These are phyloP conservation scores for Argopecten irradians DNA, from an alignment of 1,140 invertebrate genomes.

Conservation along the genomic window DNA sequence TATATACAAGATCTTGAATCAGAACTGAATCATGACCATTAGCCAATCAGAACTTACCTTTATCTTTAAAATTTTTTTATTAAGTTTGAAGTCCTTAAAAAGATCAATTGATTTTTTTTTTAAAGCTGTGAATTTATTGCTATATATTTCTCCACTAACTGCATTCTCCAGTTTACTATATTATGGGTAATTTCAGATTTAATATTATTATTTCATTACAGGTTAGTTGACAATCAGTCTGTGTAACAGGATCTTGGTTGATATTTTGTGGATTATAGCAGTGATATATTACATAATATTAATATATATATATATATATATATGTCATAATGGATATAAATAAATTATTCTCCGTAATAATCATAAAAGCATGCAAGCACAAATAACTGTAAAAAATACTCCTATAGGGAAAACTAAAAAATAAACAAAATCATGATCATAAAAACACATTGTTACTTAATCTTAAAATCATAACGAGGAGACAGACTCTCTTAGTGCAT, in stretches of 20 bases:
- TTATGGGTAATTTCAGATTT: too few species aligned
- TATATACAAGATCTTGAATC: too few species aligned
- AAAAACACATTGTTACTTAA: not conserved
- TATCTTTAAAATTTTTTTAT: too few species aligned
- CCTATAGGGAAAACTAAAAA: not conserved
- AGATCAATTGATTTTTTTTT: too few species aligned
- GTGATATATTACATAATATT: constrained; percentile 16
- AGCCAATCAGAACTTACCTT: too few species aligned
- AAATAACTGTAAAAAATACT: not conserved
- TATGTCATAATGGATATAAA: not conserved
- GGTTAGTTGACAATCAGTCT: not conserved
- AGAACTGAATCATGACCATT: too few species aligned
- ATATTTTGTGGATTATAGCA: not conserved
- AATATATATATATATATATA: not conserved
- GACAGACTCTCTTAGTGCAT: not conserved
- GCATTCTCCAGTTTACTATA: too few species aligned
- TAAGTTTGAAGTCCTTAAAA: too few species aligned
- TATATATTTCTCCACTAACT: too few species aligned
- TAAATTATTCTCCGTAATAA: not conserved
- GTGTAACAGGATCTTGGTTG: not conserved
- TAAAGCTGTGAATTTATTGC: too few species aligned
- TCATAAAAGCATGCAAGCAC: not conserved
- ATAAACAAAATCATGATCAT: not conserved
- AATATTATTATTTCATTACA: not conserved
- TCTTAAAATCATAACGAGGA: not conserved